Percentiles rank a stretch among this genome's conserved stretches.
Conservation (phyloP, 2,888 invertebrate genomes). For the Siphlonurus alternatus region DNA sequence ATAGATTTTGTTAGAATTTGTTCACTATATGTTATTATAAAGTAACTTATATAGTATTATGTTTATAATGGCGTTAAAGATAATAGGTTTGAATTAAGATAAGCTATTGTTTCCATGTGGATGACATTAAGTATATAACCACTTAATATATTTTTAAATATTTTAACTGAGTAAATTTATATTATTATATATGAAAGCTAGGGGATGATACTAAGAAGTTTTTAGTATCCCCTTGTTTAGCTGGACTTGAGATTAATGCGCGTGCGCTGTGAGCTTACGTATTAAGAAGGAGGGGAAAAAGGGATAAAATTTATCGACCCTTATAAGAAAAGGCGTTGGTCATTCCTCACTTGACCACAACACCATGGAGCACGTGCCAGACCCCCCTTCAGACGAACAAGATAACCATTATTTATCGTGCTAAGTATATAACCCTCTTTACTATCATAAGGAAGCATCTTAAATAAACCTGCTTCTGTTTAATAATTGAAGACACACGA, state of each 20-base stretch:
- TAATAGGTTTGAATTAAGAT: too few relatives aligned
- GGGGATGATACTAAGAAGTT: neutral
- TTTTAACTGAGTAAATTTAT: too few relatives aligned
- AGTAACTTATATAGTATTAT: too few relatives aligned
- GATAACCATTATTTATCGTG: neutral
- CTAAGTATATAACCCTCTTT: neutral
- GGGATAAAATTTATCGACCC: neutral
- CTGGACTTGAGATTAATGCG: neutral
- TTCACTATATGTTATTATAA: too few relatives aligned
- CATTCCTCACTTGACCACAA: slow-evolving; percentile 3
- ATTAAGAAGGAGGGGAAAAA: neutral
- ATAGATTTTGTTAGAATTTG: too few relatives aligned
- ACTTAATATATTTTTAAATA: too few relatives aligned
- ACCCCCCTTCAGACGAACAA: neutral
- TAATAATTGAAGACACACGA: neutral
- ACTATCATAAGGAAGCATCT: neutral
- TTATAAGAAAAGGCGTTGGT: neutral
- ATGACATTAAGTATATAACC: too few relatives aligned
- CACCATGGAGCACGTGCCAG: neutral
- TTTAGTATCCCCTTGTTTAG: neutral
- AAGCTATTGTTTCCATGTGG: too few relatives aligned
- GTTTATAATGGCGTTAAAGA: too few relatives aligned
- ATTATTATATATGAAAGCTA: too few relatives aligned
- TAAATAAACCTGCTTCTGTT: neutral
- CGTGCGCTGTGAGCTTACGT: neutral